Evolutionary conservation across 2,888 invertebrate species (phyloP), one percentile per base, ranked within the genome.

Genomic region (Ditula angustiorana): DNA sequence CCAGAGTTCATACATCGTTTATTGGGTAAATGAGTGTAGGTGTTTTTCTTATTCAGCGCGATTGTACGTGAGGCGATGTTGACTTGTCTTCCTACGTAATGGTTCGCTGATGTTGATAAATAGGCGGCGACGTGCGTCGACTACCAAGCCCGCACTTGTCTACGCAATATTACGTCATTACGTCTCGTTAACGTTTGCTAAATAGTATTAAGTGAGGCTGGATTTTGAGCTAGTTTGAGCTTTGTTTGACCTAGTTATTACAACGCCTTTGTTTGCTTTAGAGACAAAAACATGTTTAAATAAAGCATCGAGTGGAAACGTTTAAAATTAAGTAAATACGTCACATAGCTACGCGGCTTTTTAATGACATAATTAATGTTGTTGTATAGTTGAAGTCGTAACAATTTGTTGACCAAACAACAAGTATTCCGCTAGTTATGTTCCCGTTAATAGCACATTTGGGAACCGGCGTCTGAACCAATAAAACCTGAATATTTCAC

Each of bases 401-500:
- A 13, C 30, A 21, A 30, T 50, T 46, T 28, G 49, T 26, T 30
- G 7, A 10, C 2, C 30, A 11, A 19, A 28, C 50, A 50, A 19
- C 26, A 30, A 50, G 30, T 26, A 30, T 13, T 47, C 13, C 16
- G 35, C 37, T 47, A 49, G 56, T 56, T 41, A 37, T 61, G 28
- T 35, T 28, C 11, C 16, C 23, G 19, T 50, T 63, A 57, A 61
- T 56, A 23, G 57, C 73, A 66, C 71, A 75, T 76, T 80, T 69
- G 69, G 35, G 68, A 68, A n/a, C 35, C 33, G 23, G 69, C 68
- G 68, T 68, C 70, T 68, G 71, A 70, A 77, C 79, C 79, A 83
- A 84, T 85, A 86, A 85, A 83, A 84, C 75, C 76, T 68, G 79
- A 80, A 85, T 82, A 83, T 86, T 85, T 83, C 79, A 81, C 80